Percentiles rank a stretch among this genome's conserved stretches.
These are phyloP conservation scores for Drosophila eugracilis DNA, from an alignment of 1,140 invertebrate genomes.

Conservation along the genomic window DNA sequence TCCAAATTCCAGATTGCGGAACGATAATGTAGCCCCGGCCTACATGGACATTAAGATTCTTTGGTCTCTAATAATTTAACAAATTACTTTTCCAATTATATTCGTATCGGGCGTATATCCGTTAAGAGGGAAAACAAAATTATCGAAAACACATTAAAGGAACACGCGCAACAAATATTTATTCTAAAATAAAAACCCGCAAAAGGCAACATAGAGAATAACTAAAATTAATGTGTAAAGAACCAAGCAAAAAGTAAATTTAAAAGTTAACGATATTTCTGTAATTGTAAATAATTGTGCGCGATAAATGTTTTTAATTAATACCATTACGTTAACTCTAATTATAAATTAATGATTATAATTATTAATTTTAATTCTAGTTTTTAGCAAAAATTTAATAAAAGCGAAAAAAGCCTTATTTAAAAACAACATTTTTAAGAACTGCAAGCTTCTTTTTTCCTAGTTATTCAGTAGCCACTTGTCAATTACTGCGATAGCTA, in stretches of 20 bases:
- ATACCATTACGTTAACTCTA: conserved; percentile 78
- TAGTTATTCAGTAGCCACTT: conserved; percentile 16
- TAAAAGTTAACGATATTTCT: conserved; percentile 62
- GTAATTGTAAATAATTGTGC: conserved; percentile 67
- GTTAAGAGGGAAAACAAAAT: conserved; percentile 12
- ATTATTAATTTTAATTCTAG: conserved; percentile 83
- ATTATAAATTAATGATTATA: conserved; percentile 77
- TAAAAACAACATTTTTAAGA: conserved; percentile 60
- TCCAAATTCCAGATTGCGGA: conserved; percentile 43
- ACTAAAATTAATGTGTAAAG: conserved; percentile 46
- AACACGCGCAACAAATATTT: conserved; percentile 62
- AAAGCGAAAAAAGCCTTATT: conserved; percentile 81
- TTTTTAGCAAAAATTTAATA: conserved; percentile 83
- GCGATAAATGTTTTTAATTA: conserved; percentile 78
- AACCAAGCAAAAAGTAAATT: conserved; percentile 49
- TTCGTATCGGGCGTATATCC: conserved; percentile 20
- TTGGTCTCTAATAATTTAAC: conserved; percentile 34
- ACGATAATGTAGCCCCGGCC: conserved; percentile 24
- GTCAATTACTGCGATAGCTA: conserved; percentile 49
- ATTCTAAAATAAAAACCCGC: conserved; percentile 65
- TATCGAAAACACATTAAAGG: conserved; percentile 39
- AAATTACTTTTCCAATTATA: conserved; percentile 29
- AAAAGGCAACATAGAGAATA: conserved; percentile 49
- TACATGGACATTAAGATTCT: conserved; percentile 16
- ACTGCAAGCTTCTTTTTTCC: conserved; percentile 22